Conservation (phyloP, 1,140 invertebrate genomes). For the Pararge aegeria region DNA sequence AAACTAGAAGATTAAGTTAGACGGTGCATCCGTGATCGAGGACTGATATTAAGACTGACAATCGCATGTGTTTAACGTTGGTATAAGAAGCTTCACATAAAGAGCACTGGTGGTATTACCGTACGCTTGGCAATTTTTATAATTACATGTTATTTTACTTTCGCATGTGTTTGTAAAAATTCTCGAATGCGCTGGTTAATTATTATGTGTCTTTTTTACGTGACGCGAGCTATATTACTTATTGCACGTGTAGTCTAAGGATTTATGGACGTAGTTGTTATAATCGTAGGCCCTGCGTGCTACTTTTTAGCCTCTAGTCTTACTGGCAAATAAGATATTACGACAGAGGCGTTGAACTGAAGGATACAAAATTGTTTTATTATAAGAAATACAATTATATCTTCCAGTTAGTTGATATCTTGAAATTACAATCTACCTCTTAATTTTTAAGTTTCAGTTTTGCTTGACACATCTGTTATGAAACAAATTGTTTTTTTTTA, state of each 20-base stretch:
- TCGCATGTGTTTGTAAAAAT: no score
- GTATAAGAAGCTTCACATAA: conserved; percentile 11
- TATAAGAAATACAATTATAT: conserved; percentile 37
- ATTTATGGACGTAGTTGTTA: conserved; percentile 47
- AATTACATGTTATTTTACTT: no score
- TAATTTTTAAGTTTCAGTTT: conserved; percentile 63
- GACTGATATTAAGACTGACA: conserved; percentile 78
- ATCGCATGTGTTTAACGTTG: conserved; percentile 66
- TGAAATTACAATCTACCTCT: conserved; percentile 77
- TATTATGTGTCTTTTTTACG: no score
- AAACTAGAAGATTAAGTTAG: conserved; percentile 60
- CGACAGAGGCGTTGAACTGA: conserved; percentile 32
- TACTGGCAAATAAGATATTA: conserved; percentile 23
- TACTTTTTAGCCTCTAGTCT: conserved; percentile 57
- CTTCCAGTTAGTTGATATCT: conserved; percentile 60
- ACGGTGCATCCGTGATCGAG: conserved; percentile 64
- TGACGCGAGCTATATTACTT: conserved; percentile 30
- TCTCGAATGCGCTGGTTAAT: no score
- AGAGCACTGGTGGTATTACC: no score
- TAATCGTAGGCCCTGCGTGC: conserved; percentile 61
- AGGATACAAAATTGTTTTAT: conserved; percentile 28
- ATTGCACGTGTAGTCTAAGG: conserved; percentile 58
- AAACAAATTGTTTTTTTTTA: conserved; percentile 42
- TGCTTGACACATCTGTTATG: conserved; percentile 37
- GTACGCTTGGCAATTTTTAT: no score